These are phyloP conservation scores for Operophtera brumata DNA, from an alignment of 2,888 invertebrate genomes.

Conservation along the genomic window DNA sequence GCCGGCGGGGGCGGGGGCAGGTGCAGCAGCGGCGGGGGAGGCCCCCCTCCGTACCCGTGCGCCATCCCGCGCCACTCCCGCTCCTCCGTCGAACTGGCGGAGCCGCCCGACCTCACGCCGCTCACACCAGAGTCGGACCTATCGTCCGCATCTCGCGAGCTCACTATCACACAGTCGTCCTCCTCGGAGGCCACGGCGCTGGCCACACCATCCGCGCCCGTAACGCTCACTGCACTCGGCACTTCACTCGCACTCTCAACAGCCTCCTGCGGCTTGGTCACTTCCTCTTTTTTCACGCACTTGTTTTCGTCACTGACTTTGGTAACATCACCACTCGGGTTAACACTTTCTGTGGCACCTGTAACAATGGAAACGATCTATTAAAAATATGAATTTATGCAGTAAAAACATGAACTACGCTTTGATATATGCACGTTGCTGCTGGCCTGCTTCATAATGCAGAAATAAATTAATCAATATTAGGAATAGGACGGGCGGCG, in stretches of 20 bases:
- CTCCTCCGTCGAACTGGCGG: conserved; percentile 88
- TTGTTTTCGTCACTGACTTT: conserved; percentile 70
- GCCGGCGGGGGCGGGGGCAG: conserved; percentile 75
- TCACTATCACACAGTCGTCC: conserved; percentile 84
- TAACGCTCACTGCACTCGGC: conserved; percentile 71
- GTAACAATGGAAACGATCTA: conserved; percentile 54
- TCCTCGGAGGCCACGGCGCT: conserved; percentile 81
- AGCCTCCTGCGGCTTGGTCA: conserved; percentile 47
- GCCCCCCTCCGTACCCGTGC: conserved; percentile 86
- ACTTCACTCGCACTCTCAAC: conserved; percentile 67
- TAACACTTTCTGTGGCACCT: conserved; percentile 71
- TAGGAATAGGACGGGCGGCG: background rate
- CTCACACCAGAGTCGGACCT: conserved; percentile 87
- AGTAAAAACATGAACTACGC: no score
- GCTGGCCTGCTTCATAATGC: no score
- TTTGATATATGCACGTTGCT: no score
- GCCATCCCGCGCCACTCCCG: conserved; percentile 88
- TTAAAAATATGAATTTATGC: conserved; percentile 1
- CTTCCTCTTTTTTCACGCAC: conserved; percentile 71
- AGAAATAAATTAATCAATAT: no score
- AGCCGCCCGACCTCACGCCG: conserved; percentile 85
- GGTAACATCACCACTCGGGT: conserved; percentile 71
- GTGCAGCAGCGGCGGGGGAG: conserved; percentile 77
- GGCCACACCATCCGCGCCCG: conserved; percentile 75
- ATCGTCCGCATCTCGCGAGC: conserved; percentile 80